Evolutionary conservation across 2,888 invertebrate genomes (phyloP).

Genomic region (Diabrotica balteata): DNA sequence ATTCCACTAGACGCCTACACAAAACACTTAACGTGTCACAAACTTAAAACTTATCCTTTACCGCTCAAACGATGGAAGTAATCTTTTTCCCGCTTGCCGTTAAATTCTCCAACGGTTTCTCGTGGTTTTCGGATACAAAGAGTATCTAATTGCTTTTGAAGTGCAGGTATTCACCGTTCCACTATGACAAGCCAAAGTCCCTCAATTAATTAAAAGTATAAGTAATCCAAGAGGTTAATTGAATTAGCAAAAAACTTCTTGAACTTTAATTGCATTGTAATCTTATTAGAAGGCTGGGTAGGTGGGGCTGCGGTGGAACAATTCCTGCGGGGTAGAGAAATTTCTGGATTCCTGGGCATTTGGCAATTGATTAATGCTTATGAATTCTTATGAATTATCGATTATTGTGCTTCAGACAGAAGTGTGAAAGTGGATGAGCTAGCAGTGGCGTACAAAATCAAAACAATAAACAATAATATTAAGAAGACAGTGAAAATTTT

Average conservation of each 20-base stretch:
- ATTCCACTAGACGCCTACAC: no score
- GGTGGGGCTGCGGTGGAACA: neutral
- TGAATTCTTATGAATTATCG: constrained; percentile 20
- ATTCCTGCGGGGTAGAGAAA: neutral
- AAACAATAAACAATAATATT: no score
- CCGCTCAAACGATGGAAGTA: neutral
- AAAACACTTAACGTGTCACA: neutral
- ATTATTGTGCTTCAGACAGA: constrained; percentile 8
- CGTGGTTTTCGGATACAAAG: constrained; percentile 18
- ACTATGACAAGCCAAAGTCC: constrained; percentile 25
- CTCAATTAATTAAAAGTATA: constrained; percentile 32
- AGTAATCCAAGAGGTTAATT: constrained; percentile 30
- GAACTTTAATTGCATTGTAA: constrained; percentile 33
- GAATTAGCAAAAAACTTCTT: constrained; percentile 32
- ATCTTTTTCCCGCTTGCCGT: neutral
- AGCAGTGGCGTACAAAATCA: no score
- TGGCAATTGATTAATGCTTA: constrained; percentile 21
- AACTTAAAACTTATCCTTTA: constrained; percentile 1
- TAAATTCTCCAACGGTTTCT: neutral
- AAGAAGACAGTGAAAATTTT: no score
- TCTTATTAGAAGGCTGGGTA: constrained; percentile 22
- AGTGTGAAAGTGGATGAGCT: no score
- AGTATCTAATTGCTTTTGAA: constrained; percentile 27
- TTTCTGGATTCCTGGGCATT: constrained; percentile 15
- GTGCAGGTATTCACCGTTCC: constrained; percentile 22